These are phyloP conservation scores for Diprion similis DNA, from an alignment of 1,140 invertebrate species.

Conservation along the genomic window DNA sequence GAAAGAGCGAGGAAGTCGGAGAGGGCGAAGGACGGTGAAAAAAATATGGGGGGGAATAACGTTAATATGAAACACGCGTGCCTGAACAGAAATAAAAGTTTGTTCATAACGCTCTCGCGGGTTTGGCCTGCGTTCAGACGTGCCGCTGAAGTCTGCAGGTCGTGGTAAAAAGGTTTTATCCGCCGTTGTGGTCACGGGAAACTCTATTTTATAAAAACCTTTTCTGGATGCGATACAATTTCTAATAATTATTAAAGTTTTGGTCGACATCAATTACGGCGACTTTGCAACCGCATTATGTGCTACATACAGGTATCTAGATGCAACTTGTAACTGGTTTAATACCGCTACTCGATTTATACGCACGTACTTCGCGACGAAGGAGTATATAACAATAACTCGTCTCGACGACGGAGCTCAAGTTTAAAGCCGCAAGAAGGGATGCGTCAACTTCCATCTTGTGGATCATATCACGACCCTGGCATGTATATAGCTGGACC, in stretches of 20 bases:
- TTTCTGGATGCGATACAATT: constrained; percentile 7
- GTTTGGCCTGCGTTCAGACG: background rate
- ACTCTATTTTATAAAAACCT: constrained; percentile 7
- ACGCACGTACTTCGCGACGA: too few species aligned
- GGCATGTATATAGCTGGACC: background rate
- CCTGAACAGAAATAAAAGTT: constrained; percentile 14
- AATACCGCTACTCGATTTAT: background rate
- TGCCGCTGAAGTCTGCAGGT: background rate
- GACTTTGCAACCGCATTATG: background rate
- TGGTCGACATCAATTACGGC: background rate
- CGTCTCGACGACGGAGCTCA: background rate
- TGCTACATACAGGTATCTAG: too few species aligned
- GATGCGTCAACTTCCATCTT: background rate
- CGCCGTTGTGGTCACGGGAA: background rate
- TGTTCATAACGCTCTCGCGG: constrained; percentile 6
- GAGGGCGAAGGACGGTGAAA: background rate
- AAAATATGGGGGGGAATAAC: background rate
- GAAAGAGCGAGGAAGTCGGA: background rate
- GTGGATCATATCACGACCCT: background rate
- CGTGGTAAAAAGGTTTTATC: background rate
- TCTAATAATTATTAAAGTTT: constrained; percentile 11
- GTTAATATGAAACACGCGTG: constrained; percentile 17
- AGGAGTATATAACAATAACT: background rate
- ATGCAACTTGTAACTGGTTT: background rate
- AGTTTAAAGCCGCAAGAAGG: background rate